Evolutionary conservation across 2,888 invertebrate species (phyloP).

Genomic region (Cephus pulcher): DNA sequence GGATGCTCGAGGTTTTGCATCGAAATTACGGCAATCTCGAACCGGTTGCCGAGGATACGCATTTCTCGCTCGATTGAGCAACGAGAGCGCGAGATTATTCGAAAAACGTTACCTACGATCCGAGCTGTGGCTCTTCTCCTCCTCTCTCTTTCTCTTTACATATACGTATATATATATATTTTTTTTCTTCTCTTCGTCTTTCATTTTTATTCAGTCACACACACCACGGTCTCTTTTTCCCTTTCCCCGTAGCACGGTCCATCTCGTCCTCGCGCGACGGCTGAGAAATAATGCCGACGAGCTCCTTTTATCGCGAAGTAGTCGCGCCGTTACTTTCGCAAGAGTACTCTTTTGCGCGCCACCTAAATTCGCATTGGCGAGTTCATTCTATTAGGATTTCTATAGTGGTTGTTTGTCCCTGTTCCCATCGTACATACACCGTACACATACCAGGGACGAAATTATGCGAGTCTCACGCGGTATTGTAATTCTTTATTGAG

Average conservation of each 20-base stretch:
- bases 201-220: neutral
- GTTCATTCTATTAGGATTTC: neutral
- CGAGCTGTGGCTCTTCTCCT: neutral
- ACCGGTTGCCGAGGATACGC: neutral
- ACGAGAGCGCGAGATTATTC: neutral
- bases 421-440: neutral
- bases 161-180: neutral
- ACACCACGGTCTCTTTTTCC: neutral
- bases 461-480: neutral
- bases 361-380: neutral
- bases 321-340: neutral
- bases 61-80: conserved; percentile 7
- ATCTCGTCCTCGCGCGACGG: neutral
- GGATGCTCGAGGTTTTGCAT: conserved; percentile 6
- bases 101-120: conserved; percentile 1
- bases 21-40: conserved; percentile 6
- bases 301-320: neutral
- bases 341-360: neutral
- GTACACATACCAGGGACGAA: neutral
- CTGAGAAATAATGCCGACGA: neutral
- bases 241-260: neutral
- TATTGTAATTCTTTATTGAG: neutral
- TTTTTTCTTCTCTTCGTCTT: neutral
- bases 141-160: neutral
- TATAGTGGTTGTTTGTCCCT: neutral